These are phyloP conservation scores for Cryptus viduatorius DNA, from an alignment of 2,888 invertebrate genomes.

Conservation along the genomic window DNA sequence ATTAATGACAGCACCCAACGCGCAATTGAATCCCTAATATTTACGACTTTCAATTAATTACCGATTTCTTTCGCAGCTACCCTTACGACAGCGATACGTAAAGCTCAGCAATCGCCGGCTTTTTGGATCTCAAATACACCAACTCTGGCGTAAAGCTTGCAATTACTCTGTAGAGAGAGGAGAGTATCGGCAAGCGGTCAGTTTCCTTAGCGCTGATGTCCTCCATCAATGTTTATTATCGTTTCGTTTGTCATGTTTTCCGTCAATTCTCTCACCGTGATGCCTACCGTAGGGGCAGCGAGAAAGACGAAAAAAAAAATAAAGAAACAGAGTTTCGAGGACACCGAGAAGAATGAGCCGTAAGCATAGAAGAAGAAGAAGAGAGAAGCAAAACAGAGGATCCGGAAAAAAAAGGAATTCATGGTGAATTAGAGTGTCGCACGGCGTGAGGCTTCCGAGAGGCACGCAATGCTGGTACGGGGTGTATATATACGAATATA, in stretches of 20 bases:
- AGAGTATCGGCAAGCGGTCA: conserved; percentile 22
- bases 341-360: conserved; percentile 16
- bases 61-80: background rate
- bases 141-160: background rate
- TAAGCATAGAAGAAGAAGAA: conserved; percentile 3
- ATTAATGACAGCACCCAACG: no score
- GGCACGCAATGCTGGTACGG: conserved; percentile 50
- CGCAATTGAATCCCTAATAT: no score
- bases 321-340: conserved; percentile 25
- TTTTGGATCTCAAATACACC: background rate
- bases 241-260: conserved; percentile 72
- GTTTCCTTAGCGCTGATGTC: conserved; percentile 41
- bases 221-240: conserved; percentile 79
- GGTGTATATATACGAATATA: conserved; percentile 22
- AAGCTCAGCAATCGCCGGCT: background rate
- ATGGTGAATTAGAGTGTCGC: conserved; percentile 55
- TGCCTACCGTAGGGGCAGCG: conserved; percentile 15
- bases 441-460: conserved; percentile 23
- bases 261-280: conserved; percentile 54
- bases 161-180: no score
- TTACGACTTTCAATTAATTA: no score
- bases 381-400: conserved; percentile 42
- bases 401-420: conserved; percentile 53
- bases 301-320: conserved; percentile 66
- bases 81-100: background rate